These are phyloP conservation scores for Porites lobata DNA, from an alignment of 92 coral and sea anemone species.

Conservation along the genomic window DNA sequence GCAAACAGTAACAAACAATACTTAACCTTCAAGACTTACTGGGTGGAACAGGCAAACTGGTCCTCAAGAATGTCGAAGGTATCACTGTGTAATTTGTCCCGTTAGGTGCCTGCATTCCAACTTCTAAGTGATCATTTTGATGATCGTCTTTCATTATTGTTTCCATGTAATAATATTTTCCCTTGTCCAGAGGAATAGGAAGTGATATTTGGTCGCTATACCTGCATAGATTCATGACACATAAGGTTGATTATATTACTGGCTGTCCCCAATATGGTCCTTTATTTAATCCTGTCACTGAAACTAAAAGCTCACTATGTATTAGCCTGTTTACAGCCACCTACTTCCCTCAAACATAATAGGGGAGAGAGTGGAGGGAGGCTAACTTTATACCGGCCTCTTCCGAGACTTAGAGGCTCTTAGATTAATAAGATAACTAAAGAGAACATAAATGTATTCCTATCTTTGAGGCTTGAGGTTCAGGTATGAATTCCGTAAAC, in stretches of 20 bases:
- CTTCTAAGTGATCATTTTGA: conserved; percentile 73
- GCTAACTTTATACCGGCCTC: too few species aligned
- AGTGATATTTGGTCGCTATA: conserved; percentile 58
- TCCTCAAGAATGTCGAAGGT: conserved; percentile 75
- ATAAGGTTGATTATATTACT: neutral
- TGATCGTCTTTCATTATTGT: conserved; percentile 81
- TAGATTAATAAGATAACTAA: too few species aligned
- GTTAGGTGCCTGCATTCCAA: conserved; percentile 79
- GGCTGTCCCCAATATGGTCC: neutral
- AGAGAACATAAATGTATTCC: too few species aligned
- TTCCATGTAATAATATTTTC: conserved; percentile 78
- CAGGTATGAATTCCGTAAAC: too few species aligned
- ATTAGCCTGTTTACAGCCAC: too few species aligned
- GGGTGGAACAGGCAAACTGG: neutral
- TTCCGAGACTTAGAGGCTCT: too few species aligned
- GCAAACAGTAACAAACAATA: too few species aligned
- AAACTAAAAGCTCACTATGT: too few species aligned
- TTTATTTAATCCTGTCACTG: neutral
- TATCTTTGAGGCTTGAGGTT: too few species aligned
- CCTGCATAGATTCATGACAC: neutral
- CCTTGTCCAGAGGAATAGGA: conserved; percentile 58
- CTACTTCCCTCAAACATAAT: too few species aligned
- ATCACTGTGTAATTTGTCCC: conserved; percentile 68
- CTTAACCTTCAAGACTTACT: neutral
- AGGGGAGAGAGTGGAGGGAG: too few species aligned